These are phyloP conservation scores for Paramuricea clavata DNA, from an alignment of 92 coral and sea anemone genomes.

Conservation along the genomic window DNA sequence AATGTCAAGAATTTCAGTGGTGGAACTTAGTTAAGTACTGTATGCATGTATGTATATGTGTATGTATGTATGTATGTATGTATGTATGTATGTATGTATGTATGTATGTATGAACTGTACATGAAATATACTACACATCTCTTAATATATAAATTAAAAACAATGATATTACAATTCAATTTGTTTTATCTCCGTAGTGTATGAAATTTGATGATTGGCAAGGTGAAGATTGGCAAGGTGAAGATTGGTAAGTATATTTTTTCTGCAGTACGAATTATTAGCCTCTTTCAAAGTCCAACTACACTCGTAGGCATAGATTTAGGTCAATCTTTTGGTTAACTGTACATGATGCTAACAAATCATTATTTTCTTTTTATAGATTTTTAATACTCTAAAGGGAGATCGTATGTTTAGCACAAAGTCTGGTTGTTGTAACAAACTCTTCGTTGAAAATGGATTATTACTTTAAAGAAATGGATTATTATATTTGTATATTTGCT, in stretches of 20 bases:
- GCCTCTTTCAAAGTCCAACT: conserved; percentile 1
- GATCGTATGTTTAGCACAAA: background rate
- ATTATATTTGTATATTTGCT: no score
- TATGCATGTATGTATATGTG: no score
- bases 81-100: no score
- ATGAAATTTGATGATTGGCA: no score
- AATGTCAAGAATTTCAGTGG: background rate
- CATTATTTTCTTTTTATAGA: background rate
- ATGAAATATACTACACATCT: background rate
- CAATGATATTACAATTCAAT: background rate
- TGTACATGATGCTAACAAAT: no score
- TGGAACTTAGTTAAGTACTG: background rate
- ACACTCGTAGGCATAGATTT: background rate
- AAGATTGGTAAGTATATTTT: background rate
- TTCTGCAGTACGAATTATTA: conserved; percentile 1
- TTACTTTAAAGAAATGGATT: no score
- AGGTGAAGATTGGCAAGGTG: no score
- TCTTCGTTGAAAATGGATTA: background rate
- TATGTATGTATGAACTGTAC: background rate
- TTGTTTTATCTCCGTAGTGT: no score
- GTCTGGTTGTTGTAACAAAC: background rate
- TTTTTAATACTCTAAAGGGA: background rate
- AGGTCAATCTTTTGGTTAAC: background rate
- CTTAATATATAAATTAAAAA: background rate
- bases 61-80: no score